phyloP scores from a whole-genome alignment of 2,797 vertebrate genomes.

The Macropodus opercularis region DNA sequence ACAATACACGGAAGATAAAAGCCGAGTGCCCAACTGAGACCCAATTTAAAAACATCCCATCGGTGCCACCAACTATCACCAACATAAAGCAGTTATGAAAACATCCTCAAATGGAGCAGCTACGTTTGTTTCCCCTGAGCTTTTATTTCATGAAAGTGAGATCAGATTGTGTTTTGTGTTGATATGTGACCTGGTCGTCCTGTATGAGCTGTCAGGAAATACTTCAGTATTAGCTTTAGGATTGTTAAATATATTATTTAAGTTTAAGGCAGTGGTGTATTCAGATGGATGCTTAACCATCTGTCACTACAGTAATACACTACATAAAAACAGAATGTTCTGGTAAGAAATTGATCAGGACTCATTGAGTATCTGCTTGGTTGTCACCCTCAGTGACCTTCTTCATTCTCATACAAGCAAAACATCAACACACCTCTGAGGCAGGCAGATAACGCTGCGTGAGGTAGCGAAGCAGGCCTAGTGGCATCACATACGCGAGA shows the following conservation, averaged over 20 bases:
- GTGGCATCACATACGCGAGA: slow-evolving; percentile 44
- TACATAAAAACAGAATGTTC: not conserved
- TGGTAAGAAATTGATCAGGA: not conserved
- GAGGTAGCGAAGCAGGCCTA: slow-evolving; percentile 57
- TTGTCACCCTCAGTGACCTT: slow-evolving; percentile 1
- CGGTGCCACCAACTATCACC: slow-evolving; percentile 30
- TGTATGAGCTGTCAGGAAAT: slow-evolving; percentile 28
- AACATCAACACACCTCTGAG: slow-evolving; percentile 24
- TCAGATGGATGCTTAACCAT: not conserved
- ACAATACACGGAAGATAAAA: slow-evolving; percentile 48
- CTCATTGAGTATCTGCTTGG: slow-evolving; percentile 4
- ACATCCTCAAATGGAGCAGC: slow-evolving; percentile 30
- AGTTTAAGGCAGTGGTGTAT: not conserved
- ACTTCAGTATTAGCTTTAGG: slow-evolving; percentile 9
- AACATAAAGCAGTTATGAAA: slow-evolving; percentile 37
- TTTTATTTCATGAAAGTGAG: slow-evolving; percentile 29
- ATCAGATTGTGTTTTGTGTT: slow-evolving; percentile 31
- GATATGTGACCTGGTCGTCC: slow-evolving; percentile 30
- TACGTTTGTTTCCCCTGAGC: slow-evolving; percentile 15
- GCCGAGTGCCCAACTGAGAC: slow-evolving; percentile 49
- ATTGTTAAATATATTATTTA: too few species aligned
- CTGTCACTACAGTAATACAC: not conserved
- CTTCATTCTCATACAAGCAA: not conserved
- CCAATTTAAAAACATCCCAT: slow-evolving; percentile 42
- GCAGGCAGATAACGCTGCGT: slow-evolving; percentile 61